These are phyloP conservation scores for Cryptosula pallasiana DNA, from an alignment of 2,888 invertebrate species.

Conservation along the genomic window DNA sequence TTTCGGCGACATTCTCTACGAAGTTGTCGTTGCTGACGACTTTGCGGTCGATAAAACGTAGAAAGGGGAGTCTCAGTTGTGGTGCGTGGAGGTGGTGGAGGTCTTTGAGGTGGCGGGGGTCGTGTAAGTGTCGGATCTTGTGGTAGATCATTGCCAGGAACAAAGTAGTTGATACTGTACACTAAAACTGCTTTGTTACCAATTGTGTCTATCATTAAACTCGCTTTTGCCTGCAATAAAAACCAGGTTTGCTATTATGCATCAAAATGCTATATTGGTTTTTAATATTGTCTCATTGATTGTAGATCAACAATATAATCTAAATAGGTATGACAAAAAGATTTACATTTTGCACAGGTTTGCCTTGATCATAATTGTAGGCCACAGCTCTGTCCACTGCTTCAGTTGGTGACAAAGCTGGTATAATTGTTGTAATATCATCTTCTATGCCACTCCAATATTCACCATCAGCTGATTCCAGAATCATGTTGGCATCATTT, in stretches of 20 bases:
- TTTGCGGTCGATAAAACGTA: too few relatives aligned
- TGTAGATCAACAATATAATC: too few relatives aligned
- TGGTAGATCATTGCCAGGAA: background rate
- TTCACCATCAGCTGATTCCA: constrained; percentile 15
- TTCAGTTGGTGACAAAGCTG: background rate
- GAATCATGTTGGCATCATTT: constrained; percentile 6
- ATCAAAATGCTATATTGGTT: background rate
- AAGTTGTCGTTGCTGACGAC: background rate
- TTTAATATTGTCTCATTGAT: background rate
- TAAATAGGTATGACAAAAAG: too few relatives aligned
- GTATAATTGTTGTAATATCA: background rate
- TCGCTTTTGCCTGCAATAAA: background rate
- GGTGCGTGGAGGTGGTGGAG: background rate
- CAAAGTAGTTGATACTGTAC: constrained; percentile 8
- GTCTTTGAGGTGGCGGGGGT: background rate
- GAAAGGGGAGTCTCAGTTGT: background rate
- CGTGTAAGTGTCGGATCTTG: background rate
- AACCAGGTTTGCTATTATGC: background rate
- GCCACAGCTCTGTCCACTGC: background rate
- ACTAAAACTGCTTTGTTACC: constrained; percentile 12
- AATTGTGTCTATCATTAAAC: background rate
- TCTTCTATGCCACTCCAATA: constrained; percentile 12
- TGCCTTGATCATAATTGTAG: background rate
- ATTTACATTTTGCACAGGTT: background rate
- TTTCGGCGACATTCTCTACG: background rate